Percentiles rank a stretch among this genome's conserved stretches.
phyloP scores from a whole-genome alignment of 2,797 vertebrate genomes.

The Spinus olivaceus region DNA sequence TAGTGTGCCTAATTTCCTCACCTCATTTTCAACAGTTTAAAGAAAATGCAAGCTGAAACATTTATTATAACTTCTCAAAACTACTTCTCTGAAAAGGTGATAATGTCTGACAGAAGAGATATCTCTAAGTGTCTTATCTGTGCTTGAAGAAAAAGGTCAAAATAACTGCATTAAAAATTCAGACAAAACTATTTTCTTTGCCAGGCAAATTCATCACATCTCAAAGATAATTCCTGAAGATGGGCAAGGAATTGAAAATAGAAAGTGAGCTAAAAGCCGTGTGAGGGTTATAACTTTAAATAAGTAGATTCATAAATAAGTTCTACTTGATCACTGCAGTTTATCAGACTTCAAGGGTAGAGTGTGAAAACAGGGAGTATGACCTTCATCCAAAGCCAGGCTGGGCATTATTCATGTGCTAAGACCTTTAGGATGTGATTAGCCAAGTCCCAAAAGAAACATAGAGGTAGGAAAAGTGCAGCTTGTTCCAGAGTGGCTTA shows the following conservation, averaged over 20 bases:
- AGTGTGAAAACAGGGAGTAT: background rate
- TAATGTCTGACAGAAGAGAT: background rate
- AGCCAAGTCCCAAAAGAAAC: background rate
- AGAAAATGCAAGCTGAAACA: background rate
- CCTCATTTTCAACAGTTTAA: background rate
- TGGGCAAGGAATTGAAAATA: background rate
- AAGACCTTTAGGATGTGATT: background rate
- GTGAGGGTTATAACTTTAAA: background rate
- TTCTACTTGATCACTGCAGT: background rate
- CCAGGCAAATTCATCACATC: background rate
- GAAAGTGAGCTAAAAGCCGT: background rate
- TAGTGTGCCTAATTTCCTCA: background rate
- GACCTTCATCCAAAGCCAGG: background rate
- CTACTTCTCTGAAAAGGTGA: background rate
- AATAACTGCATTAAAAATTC: background rate
- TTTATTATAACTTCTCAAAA: background rate
- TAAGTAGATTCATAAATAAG: background rate
- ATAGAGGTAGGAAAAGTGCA: background rate
- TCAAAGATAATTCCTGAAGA: background rate
- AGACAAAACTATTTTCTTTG: background rate
- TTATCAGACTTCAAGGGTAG: background rate
- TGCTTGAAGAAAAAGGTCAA: slow-evolving; percentile 11
- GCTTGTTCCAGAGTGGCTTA: background rate
- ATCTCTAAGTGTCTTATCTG: background rate
- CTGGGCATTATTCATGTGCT: background rate